Base-by-base conservation (phyloP, 23 tunicate genomes). In the Trididemnum nubilum region DNA sequence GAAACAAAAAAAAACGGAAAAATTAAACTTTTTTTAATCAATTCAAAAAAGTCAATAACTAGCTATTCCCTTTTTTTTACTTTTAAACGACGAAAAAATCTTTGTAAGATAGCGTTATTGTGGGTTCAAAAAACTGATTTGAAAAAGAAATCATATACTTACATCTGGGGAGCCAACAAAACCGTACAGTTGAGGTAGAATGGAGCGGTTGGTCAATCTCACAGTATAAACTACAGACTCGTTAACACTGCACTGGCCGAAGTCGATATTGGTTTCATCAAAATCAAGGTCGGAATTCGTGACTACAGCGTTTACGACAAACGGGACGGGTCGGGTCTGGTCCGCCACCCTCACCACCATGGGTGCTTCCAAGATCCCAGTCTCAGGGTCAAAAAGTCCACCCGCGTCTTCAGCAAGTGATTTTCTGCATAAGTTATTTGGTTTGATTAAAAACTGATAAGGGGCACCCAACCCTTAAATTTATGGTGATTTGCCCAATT, bases 251-350 rank as follows among this genome's bases (percentile, higher is more conserved):
- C 98, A 93, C 30, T 40, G 65, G 1, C 98, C 98, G 65, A 93
- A 93, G 66, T 93, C 87, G 5, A 93, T 69, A 2, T 67, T 77
- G 35, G 78, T 44, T 26, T 85, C 80, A 35, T 88, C 89, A 34
- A 93, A 87, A 44, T 84, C 87, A 0, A 93, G 60, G 39, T 93
- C 98, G 2, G 98, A 93, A 51, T 84, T 72, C 72, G 98, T 93
- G 50, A 93, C 87, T 1, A 93, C 81, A 2, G 92, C 98, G 33
- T 78, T 93, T 37, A 93, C 92, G 2, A 81, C 86, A 66, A 87
- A 93, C 12, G 88, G 86, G 26, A 93, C 98, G 0, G 98, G 92
- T 0, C 92, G 75, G 40, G 93, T 88, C 64, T 93, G 98, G 72
- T 93, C 86, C 32, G 98, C 92, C 31, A 93, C 98, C 24, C 86